These are phyloP conservation scores for Epinephelus lanceolatus DNA, from an alignment of 2,113 vertebrate species.

Conservation along the genomic window DNA sequence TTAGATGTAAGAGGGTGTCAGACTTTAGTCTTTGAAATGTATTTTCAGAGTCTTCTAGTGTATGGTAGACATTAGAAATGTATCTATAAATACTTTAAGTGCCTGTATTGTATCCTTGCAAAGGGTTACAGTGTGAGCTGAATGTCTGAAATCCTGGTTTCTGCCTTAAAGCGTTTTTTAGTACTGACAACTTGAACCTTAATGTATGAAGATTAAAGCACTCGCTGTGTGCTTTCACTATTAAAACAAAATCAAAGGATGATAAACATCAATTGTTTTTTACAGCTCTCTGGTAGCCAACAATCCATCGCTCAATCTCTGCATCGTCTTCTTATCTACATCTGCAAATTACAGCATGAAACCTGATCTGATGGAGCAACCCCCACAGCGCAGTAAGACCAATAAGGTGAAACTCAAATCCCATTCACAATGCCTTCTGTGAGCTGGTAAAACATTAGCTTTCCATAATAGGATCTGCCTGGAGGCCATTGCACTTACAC, in stretches of 20 bases:
- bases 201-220: not conserved
- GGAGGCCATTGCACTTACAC: slow-evolving; percentile 63
- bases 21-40: too few relatives aligned
- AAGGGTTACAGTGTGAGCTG: not conserved
- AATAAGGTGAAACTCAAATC: slow-evolving; percentile 62
- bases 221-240: not conserved
- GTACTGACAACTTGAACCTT: not conserved
- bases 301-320: slow-evolving; percentile 26
- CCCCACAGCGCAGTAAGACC: slow-evolving; percentile 23
- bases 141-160: not conserved
- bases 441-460: slow-evolving; percentile 69
- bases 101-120: not conserved
- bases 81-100: not conserved
- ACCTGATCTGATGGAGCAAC: slow-evolving; percentile 44
- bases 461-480: slow-evolving; percentile 59
- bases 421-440: slow-evolving; percentile 37
- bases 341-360: slow-evolving; percentile 57
- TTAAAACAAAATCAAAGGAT: not conserved
- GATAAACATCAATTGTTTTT: not conserved
- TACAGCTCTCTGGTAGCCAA: not conserved
- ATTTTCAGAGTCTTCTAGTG: too few relatives aligned
- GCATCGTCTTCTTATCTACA: slow-evolving; percentile 30
- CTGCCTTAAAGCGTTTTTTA: not conserved
- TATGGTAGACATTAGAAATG: not conserved
- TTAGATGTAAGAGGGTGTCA: too few relatives aligned